Conservation (phyloP, 1,140 invertebrate genomes). For the Polyergus mexicanus region DNA sequence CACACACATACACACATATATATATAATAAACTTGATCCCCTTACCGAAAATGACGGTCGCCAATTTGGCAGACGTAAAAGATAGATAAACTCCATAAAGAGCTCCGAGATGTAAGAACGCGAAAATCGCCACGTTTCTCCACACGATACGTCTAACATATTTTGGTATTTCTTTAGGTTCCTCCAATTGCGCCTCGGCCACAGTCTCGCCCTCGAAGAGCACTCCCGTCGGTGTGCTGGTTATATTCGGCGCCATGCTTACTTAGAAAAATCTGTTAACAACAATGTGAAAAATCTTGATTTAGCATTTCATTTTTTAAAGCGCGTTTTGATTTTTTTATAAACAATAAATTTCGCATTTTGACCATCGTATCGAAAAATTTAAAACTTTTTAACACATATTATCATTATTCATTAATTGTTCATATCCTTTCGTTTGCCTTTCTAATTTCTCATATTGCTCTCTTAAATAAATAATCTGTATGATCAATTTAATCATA, state of each 20-base stretch:
- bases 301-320: conserved; percentile 2
- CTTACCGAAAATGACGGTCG: conserved; percentile 93
- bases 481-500: background rate
- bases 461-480: background rate
- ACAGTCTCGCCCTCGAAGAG: conserved; percentile 89
- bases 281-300: background rate
- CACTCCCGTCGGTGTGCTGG: conserved; percentile 88
- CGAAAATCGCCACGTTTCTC: conserved; percentile 96
- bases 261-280: conserved; percentile 55
- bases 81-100: conserved; percentile 94
- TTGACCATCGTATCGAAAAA: background rate
- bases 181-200: conserved; percentile 81
- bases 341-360: background rate
- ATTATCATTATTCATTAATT: background rate
- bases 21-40: conserved; percentile 61
- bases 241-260: conserved; percentile 89
- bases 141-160: conserved; percentile 92
- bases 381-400: background rate
- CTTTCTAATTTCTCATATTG: background rate
- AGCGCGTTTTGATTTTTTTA: background rate
- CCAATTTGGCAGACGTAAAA: conserved; percentile 92
- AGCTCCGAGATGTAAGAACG: conserved; percentile 94
- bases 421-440: background rate
- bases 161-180: conserved; percentile 84
- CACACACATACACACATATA: background rate